Base-by-base conservation (phyloP, 92 coral and sea anemone genomes). In the Meandrina meandrites region DNA sequence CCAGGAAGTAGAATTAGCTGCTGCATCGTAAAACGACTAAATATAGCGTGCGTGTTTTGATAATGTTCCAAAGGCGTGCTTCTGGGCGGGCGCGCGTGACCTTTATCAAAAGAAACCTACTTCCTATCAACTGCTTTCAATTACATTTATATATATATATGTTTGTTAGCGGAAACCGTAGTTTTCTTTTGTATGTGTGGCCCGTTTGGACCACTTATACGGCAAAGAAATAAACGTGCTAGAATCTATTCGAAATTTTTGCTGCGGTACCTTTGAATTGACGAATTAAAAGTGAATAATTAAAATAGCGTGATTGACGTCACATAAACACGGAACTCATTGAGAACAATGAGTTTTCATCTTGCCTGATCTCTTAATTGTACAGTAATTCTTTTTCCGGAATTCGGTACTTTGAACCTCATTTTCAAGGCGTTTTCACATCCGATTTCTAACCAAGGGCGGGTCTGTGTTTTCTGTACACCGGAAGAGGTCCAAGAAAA, bases 381-480 rank as follows among this genome's bases (percentile, higher is more conserved):
- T 6, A 15, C 77, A 35, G 14, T 73, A 73, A 73, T 73, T 24
- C 37, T 28, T 84, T 30, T 58, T 57, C 57, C 74, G 80, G 87
- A 57, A 74, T 54, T 74, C 34, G 57, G 72, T n/a, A 8, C 22
- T 56, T 84, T 84, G 36, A 18, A 40, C 47, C 77, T 37, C 78
- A 73, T 73, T 45, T 84, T 42, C 51, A 28, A 34, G 51, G 34
- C 51, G 35, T 35, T 84, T 40, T 30, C 54, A 84, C 72, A 74
- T 84, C 87, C 87, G 87, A 9, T 54, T 34, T n/a, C 66, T n/a
- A 34, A 9, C 67, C 34, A 56, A 7, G 51, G 87, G 87, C 18
- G 87, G 76, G 54, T 72, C 79, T 30, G 45, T 48, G 69, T 51
- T 60, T 75, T 64, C 58, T 81, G 66, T 30, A 17, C 11, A 67